Base-by-base conservation (phyloP, 1,140 invertebrate genomes). In the Ylistrum balloti region DNA sequence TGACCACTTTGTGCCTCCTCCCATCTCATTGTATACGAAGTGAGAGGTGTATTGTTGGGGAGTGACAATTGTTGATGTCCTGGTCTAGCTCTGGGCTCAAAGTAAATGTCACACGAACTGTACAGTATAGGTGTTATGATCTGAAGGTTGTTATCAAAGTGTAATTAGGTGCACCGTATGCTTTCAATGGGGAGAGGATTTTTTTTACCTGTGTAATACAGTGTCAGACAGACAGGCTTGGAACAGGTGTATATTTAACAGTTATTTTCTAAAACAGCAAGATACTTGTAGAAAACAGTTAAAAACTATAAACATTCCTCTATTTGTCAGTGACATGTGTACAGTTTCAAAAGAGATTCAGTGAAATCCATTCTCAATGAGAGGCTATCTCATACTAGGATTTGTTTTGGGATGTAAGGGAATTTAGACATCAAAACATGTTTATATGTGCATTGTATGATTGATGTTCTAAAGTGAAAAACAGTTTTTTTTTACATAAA, bases 141-240 rank as follows among this genome's bases (percentile, higher is more conserved):
- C 56, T 74, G 56, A 7, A 74, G 9, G 56, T 74, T 74, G 5
- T 74, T 74, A 74, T 74, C 56, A 74, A 28, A 74, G 56, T 74
- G n/a, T 74, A 74, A 74, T 74, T 74, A 74, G 28, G 56, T 74
- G 56, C 56, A 74, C n/a, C 56, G 13, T 28, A 74, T 74, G 56
- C n/a, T 74, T 74, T 20, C 2, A 7, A 17, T 74, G 56, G n/a
- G 56, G 17, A 9, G n/a, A n/a, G n/a, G n/a, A 28, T 74, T 74
- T 74, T 56, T 56, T n/a, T 74, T n/a, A 74, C 56, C n/a, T 74
- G 56, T n/a, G n/a, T 22, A 3, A n/a, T n/a, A n/a, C 5, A n/a
- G 56, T 74, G 13, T 74, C 22, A 74, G 13, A 74, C 17, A 22
- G 22, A 74, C n/a, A 28, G 5, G 17, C 56, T 48, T 10, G 22